Base-by-base conservation (phyloP, 2,888 invertebrate species). In the Lithophane leautieri region DNA sequence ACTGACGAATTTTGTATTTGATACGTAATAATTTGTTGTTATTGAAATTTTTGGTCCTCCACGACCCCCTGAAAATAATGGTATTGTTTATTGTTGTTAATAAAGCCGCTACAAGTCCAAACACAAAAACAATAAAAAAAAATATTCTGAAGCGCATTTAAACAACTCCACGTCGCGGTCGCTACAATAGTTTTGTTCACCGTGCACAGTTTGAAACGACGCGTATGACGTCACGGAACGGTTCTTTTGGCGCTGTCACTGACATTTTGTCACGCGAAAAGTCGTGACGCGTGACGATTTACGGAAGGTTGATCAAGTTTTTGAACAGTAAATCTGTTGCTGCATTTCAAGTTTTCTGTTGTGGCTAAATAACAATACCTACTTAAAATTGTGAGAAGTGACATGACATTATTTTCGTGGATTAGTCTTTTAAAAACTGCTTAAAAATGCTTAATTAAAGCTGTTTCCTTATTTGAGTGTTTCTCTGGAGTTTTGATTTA, bases 231-330 rank as follows among this genome's bases (percentile, higher is more conserved):
- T 68, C 75, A 76, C 82, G 78, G 40, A 68, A 69, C 25, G 71
- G 75, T 83, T 83, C 78, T 85, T 88, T 88, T 83, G 86, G 77
- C 78, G 71, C 85, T 89, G 89, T 68, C 70, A 78, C 70, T 85
- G 90, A 88, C 89, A 87, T 82, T 79, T 78, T 78, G 79, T 72
- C 61, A 81, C 74, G 81, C 42, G 71, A 75, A 76, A 50, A 56
- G 0, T 40, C 72, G 67, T 79, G 86, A 82, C 79, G 73, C 7
- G 42, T 42, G 60, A 44, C 16, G 0, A 40, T n/a, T 40, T 16
- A 16, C 9, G 12, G 8, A 50, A 34, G 68, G 42, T 11, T 50
- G 19, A 44, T 22, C 9, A 22, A 47, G 40, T 19, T 1, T 42
- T 40, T 47, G 52, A 34, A 44, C 25, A 12, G 9, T 54, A 19